Evolutionary conservation across 2,888 invertebrate species (phyloP).

Genomic region (Drosophila tripunctata): DNA sequence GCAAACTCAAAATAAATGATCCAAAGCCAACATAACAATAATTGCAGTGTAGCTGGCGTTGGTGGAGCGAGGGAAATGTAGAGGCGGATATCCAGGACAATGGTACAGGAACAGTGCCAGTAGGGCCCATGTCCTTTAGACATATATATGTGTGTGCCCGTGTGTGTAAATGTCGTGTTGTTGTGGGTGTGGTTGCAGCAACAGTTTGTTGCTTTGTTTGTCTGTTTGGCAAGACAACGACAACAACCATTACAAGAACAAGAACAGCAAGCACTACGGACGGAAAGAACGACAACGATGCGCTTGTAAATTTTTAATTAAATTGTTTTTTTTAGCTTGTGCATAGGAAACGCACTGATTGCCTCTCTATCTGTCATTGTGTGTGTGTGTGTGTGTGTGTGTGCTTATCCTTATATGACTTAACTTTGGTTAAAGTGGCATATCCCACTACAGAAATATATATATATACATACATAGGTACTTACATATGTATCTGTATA

Average conservation of each 20-base stretch:
- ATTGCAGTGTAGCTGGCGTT: slow-evolving; percentile 6
- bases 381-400: slow-evolving; percentile 27
- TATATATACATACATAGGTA: not conserved
- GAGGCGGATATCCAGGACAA: slow-evolving; percentile 9
- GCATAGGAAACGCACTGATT: slow-evolving; percentile 64
- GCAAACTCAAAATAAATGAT: slow-evolving; percentile 62
- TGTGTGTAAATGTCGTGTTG: not conserved
- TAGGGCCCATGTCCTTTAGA: slow-evolving; percentile 65
- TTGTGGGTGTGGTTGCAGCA: slow-evolving; percentile 48
- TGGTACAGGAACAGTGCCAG: slow-evolving; percentile 46
- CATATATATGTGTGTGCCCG: slow-evolving; percentile 20
- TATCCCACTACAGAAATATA: slow-evolving; percentile 1
- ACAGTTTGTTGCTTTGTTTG: slow-evolving; percentile 68
- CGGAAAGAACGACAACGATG: slow-evolving; percentile 37
- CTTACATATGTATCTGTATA: not conserved
- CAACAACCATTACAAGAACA: slow-evolving; percentile 11
- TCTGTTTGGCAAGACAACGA: slow-evolving; percentile 60
- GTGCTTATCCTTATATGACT: slow-evolving; percentile 7
- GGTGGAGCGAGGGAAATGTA: not conserved
- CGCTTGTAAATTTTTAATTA: slow-evolving; percentile 74
- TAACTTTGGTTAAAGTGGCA: not conserved
- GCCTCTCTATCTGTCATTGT: slow-evolving; percentile 32
- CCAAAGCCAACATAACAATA: slow-evolving; percentile 42
- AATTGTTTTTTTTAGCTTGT: slow-evolving; percentile 56
- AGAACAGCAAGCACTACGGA: slow-evolving; percentile 14